Conservation (phyloP, 2,888 invertebrate species). For the Sinotaia quadrata region DNA sequence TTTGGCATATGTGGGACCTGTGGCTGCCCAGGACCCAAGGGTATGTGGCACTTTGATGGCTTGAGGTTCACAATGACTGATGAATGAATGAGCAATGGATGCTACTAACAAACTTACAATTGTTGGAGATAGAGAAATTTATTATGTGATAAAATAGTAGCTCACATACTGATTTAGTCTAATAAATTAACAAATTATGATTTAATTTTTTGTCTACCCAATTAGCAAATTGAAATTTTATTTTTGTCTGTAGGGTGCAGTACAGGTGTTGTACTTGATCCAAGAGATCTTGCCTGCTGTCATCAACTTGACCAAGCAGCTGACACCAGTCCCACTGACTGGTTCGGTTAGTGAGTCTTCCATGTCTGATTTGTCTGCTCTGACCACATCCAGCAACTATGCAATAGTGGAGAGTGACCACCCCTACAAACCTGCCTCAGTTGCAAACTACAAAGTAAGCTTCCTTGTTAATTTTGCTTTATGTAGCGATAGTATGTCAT, state of each 20-base stretch:
- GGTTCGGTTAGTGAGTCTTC: conserved; percentile 54
- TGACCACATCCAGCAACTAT: conserved; percentile 88
- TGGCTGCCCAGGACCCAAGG: conserved; percentile 84
- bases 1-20: conserved; percentile 87
- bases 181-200: too few species aligned
- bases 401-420: conserved; percentile 96
- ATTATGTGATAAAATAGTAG: too few species aligned
- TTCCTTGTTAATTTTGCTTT: too few species aligned
- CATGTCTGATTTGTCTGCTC: conserved; percentile 36
- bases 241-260: conserved; percentile 73
- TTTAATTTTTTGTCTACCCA: too few species aligned
- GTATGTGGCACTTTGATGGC: too few species aligned
- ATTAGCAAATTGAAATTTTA: too few species aligned
- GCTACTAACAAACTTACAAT: too few species aligned
- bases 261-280: conserved; percentile 87
- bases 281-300: conserved; percentile 92
- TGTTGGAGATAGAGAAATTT: too few species aligned
- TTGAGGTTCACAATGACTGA: too few species aligned
- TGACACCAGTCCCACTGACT: conserved; percentile 71
- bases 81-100: too few species aligned
- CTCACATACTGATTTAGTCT: too few species aligned
- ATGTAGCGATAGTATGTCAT: too few species aligned
- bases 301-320: conserved; percentile 84
- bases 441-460: conserved; percentile 82
- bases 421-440: conserved; percentile 86